phyloP scores from a whole-genome alignment of 37 sponge, comb jelly and placozoan species.

The Eunapius fragilis region DNA sequence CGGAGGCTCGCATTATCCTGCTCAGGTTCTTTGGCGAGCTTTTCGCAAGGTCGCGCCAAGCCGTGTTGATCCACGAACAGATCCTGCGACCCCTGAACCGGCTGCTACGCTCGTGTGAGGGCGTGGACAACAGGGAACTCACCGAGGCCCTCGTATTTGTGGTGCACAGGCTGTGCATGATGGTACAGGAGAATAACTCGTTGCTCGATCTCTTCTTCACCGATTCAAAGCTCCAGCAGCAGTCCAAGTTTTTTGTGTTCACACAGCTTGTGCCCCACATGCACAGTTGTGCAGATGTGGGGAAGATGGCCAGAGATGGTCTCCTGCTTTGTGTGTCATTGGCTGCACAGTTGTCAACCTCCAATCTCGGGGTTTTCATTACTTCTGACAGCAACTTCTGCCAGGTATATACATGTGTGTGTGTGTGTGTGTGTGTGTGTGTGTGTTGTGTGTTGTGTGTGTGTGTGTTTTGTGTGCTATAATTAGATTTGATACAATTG shows the following conservation, averaged over 20 bases:
- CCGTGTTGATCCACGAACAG: slow-evolving; percentile 73
- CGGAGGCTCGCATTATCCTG: slow-evolving; percentile 51
- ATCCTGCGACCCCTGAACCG: slow-evolving; percentile 78
- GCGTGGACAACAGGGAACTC: slow-evolving; percentile 29
- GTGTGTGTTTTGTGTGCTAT: neutral
- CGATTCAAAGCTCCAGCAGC: slow-evolving; percentile 35
- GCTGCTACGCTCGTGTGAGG: slow-evolving; percentile 67
- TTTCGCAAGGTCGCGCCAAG: slow-evolving; percentile 45
- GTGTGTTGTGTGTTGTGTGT: slow-evolving; percentile 10
- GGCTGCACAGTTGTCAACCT: slow-evolving; percentile 44
- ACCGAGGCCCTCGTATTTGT: slow-evolving; percentile 34
- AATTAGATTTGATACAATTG: neutral
- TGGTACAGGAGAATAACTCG: slow-evolving; percentile 66
- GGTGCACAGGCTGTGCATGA: slow-evolving; percentile 67
- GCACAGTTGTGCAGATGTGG: slow-evolving; percentile 53
- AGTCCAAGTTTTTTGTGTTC: slow-evolving; percentile 67
- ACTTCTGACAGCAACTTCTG: slow-evolving; percentile 69
- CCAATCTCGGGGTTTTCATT: slow-evolving; percentile 49
- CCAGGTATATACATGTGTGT: slow-evolving; percentile 47
- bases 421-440: slow-evolving; percentile 15
- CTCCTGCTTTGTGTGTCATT: slow-evolving; percentile 65
- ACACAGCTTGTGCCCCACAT: slow-evolving; percentile 72
- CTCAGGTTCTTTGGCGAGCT: slow-evolving; percentile 59
- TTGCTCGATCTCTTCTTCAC: slow-evolving; percentile 71
- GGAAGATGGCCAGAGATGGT: slow-evolving; percentile 67